Percentiles rank a stretch among this genome's conserved stretches.
phyloP scores from a whole-genome alignment of 2,113 vertebrate genomes.

The Sinocyclocheilus anophthalmus region DNA sequence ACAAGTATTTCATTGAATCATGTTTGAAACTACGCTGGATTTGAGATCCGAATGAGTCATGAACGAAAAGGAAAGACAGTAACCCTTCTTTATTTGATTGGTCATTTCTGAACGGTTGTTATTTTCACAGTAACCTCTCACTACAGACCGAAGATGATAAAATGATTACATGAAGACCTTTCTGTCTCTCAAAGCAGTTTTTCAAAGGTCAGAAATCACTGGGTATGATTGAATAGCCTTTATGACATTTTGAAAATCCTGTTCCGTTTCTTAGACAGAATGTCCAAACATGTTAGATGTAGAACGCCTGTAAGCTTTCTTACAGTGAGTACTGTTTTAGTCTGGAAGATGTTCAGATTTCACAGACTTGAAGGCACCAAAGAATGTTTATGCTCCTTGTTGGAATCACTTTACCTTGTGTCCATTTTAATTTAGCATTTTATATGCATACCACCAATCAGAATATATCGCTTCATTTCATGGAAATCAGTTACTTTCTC shows the following conservation, averaged over 20 bases:
- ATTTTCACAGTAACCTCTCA: not conserved
- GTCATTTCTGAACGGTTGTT: not conserved
- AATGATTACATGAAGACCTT: not conserved
- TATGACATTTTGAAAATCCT: not conserved
- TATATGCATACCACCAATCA: not conserved
- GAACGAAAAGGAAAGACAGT: not conserved
- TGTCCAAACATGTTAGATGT: not conserved
- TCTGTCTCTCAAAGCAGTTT: constrained; percentile 9
- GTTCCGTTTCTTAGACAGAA: not conserved
- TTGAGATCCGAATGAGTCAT: not conserved
- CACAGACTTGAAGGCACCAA: constrained; percentile 1
- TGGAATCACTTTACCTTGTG: no score
- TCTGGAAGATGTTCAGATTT: no score
- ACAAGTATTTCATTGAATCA: not conserved
- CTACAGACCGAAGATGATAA: not conserved
- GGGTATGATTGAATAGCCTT: not conserved
- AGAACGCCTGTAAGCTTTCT: not conserved
- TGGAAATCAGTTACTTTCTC: not conserved
- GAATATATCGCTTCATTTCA: not conserved
- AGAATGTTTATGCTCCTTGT: constrained; percentile 11
- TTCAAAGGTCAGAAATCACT: not conserved
- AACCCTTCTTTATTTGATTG: not conserved
- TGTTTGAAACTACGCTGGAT: not conserved
- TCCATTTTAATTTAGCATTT: not conserved
- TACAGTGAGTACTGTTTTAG: not conserved